These are phyloP conservation scores for Mongoloraphidia duomilia DNA, from an alignment of 2,888 invertebrate genomes.

Conservation along the genomic window DNA sequence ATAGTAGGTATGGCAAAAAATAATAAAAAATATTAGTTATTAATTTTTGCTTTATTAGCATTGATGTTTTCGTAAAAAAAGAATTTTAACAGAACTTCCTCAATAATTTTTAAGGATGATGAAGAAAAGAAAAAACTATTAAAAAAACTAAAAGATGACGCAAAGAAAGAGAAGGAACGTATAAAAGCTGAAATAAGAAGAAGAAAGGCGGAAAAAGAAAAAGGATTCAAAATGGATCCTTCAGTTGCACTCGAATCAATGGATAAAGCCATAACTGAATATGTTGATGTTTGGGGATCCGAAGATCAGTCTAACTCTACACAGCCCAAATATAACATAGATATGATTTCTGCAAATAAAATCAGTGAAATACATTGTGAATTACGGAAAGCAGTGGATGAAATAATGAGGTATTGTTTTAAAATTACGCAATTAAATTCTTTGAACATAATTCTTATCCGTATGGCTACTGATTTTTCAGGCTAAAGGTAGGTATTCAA, in stretches of 20 bases:
- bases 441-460: not conserved
- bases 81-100: not conserved
- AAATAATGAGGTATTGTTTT: conserved; percentile 35
- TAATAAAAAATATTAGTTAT: too few relatives aligned
- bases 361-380: conserved; percentile 48
- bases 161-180: conserved; percentile 15
- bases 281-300: conserved; percentile 34
- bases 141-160: conserved; percentile 12
- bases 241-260: conserved; percentile 28
- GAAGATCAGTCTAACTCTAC: conserved; percentile 37
- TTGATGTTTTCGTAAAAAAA: not conserved
- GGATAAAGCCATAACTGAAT: conserved; percentile 30
- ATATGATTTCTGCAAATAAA: conserved; percentile 49
- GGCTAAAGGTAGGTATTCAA: too few relatives aligned
- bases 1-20: too few relatives aligned
- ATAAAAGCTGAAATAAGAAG: conserved; percentile 21
- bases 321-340: conserved; percentile 43
- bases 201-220: conserved; percentile 18
- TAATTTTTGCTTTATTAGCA: too few relatives aligned
- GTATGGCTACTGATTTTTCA: not conserved
- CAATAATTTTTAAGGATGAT: conserved; percentile 2
- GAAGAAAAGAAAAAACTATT: conserved; percentile 21
- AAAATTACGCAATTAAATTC: not conserved
- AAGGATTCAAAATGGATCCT: conserved; percentile 18
- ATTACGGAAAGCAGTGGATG: conserved; percentile 54